Percentiles rank a stretch among this genome's conserved stretches.
Conservation (phyloP, 2,113 vertebrate genomes). For the Dascyllus trimaculatus region DNA sequence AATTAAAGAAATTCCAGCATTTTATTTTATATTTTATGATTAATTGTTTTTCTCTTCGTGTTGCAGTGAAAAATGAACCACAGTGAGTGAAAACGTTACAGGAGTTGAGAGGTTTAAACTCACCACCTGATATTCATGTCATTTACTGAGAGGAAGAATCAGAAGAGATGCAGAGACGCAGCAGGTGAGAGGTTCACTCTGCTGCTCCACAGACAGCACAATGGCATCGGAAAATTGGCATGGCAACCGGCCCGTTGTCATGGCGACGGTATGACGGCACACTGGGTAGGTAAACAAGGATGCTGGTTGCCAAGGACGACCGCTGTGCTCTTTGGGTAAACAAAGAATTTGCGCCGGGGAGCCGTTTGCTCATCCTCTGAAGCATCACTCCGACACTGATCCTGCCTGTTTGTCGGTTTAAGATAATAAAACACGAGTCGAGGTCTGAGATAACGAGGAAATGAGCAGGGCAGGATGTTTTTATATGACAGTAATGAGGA, state of each 20-base stretch:
- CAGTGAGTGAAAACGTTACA: too few species aligned
- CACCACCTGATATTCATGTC: too few species aligned
- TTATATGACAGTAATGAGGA: constrained; percentile 31
- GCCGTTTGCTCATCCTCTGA: constrained; percentile 31
- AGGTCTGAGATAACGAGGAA: constrained; percentile 25
- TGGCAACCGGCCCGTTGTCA: constrained; percentile 86
- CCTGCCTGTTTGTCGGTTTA: neutral
- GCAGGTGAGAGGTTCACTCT: constrained; percentile 63
- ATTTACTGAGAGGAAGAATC: constrained; percentile 9
- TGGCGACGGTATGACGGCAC: constrained; percentile 88
- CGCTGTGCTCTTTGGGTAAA: constrained; percentile 80
- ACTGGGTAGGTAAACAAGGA: constrained; percentile 89
- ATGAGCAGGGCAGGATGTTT: constrained; percentile 19
- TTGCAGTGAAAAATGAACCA: too few species aligned
- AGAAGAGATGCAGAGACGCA: constrained; percentile 31
- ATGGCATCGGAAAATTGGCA: constrained; percentile 80
- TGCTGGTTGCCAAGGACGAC: constrained; percentile 82
- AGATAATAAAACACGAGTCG: neutral
- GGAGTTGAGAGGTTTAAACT: too few species aligned
- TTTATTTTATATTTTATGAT: too few species aligned
- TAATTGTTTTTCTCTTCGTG: too few species aligned
- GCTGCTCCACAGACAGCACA: constrained; percentile 69
- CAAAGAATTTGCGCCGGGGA: constrained; percentile 65
- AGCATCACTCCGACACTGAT: neutral
- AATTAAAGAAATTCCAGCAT: too few species aligned